Evolutionary conservation across 2,888 invertebrate genomes (phyloP), one percentile per base, ranked within the genome.

Genomic region (Andrena camellia): DNA sequence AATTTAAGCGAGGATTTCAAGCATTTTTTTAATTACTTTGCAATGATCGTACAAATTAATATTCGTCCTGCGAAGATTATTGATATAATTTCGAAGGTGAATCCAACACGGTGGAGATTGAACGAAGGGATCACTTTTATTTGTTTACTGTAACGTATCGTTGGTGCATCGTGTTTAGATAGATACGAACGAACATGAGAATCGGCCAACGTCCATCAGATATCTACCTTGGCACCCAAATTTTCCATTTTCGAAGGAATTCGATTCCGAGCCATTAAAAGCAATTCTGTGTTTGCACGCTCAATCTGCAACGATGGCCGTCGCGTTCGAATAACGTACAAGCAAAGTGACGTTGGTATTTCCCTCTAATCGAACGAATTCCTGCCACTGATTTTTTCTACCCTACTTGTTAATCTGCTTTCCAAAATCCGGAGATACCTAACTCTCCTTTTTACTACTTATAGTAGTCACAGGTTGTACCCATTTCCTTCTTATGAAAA

Each of bases 271-370:
- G 13, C 75, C 76, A 80, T 83, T 83, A 83, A 83, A 80, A 83
- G 82, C 82, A 72, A 83, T 83, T 72, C 79, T 64, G 42, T 83
- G 82, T 83, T 80, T 71, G 69, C 74, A 67, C 57, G 70, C 52
- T 4, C 67, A 59, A 79, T 75, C 71, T 57, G 63, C 54, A 64
- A 71, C 57, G 77, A 78, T 31, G 35, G 42, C 35, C 59, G 42
- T 26, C 29, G 59, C 33, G 5, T 66, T 66, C 48, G 63, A 67
- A 73, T 63, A 76, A 69, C 78, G 72, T 52, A 69, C 31, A 60
- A 26, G 0, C 48, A 26, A 62, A 68, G 62, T 54, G 62, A 67
- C 23, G 52, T 50, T 17, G 52, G n/a, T 60, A 29, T 68, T 81
- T 71, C 79, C 23, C 68, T 82, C 26, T 64, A 75, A 82, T 68